Base-by-base conservation (phyloP, 30 jellyfish, hydroid and myxozoan species). In the Clytia hemisphaerica region DNA sequence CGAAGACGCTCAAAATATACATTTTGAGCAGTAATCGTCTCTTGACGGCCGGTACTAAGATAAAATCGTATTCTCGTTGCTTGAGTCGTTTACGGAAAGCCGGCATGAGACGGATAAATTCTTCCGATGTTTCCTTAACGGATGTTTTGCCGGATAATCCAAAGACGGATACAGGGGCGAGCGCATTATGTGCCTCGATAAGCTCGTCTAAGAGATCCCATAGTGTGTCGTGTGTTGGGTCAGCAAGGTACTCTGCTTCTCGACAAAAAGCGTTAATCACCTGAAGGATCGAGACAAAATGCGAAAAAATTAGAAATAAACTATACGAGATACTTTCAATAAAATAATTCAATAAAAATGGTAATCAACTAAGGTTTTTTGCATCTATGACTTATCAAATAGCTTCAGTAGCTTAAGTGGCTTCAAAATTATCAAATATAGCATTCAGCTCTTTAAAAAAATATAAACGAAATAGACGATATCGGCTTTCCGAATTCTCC, bases 141-240 rank as follows among this genome's bases (percentile, higher is more conserved):
- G 94, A 79, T 46, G 58, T 79, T 53, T 88, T 88, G 67, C 82
- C 93, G 4, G 97, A 81, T 24, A 72, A 45, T 3, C 97, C 97
- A 88, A 88, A 88, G 31, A 88, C 93, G 32, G 97, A 88, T 34
- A 80, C 73, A 14, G 88, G 88, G 7, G 88, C 79, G 27, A 88
- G 77, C 25, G 67, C 93, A 48, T 88, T 88, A 40, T 88, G 97
- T 1, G 94, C 94, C 37, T 88, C 93, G n/a, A 88, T 88, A 12
- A 88, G 77, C 42, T 88, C 97, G 71, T 88, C 97, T 28, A 88
- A 80, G 40, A 88, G 61, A 58, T 88, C 97, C 97, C 94, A 88
- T 26, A 88, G 81, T 12, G 94, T 88, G 84, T 88, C 97, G 45
- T 88, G 97, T 6, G 93, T 88, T 37, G 94, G 94, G 46, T 88